A percentile compares a stretch with the other conserved stretches of the same genome.
These are phyloP conservation scores for Riptortus pedestris DNA, from an alignment of 1,140 invertebrate genomes.

Conservation along the genomic window DNA sequence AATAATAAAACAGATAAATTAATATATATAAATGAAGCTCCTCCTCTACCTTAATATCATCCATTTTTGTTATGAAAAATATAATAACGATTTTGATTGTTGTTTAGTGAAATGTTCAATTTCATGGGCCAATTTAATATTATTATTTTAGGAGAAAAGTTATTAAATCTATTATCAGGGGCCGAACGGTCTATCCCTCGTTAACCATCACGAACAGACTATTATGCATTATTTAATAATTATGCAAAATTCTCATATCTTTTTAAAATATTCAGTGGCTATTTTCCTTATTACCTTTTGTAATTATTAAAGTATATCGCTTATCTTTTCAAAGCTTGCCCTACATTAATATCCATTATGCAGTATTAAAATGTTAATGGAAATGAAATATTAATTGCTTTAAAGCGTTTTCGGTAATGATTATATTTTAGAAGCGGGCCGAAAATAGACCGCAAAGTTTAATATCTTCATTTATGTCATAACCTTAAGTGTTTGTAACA, in stretches of 20 bases:
- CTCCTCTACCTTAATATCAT: too few species aligned
- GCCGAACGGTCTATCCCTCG: not conserved
- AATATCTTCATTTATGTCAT: not conserved
- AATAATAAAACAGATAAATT: too few species aligned
- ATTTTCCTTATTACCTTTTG: not conserved
- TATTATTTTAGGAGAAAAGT: not conserved
- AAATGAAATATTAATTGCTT: not conserved
- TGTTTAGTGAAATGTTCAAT: too few species aligned
- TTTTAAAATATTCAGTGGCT: not conserved
- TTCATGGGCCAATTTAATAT: too few species aligned
- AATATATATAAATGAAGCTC: too few species aligned
- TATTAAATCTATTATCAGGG: not conserved
- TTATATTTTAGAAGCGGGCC: not conserved
- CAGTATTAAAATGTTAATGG: not conserved
- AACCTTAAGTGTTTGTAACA: too few species aligned
- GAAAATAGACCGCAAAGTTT: not conserved
- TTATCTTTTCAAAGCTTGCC: not conserved
- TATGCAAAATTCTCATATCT: not conserved
- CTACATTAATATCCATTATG: not conserved
- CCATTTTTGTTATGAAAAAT: too few species aligned
- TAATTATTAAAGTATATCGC: not conserved
- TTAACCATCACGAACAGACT: not conserved
- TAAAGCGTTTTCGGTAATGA: not conserved
- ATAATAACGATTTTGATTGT: too few species aligned
- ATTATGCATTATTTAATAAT: not conserved